Base-by-base conservation (phyloP, 2,888 invertebrate species). In the Eupeodes latifasciatus region DNA sequence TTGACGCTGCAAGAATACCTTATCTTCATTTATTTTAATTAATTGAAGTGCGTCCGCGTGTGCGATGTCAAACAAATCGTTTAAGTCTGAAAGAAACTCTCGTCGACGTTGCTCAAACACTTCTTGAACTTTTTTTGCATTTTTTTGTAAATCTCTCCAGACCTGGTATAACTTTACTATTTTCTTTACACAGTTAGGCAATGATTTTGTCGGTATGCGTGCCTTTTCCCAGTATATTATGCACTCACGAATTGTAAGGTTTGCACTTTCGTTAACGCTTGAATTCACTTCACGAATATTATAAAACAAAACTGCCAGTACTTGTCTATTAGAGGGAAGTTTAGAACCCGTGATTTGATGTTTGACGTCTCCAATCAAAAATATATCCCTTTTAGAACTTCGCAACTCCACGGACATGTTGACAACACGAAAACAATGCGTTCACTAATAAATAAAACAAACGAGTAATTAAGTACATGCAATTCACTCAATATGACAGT, bases 181-280 rank as follows among this genome's bases (percentile, higher is more conserved):
- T 64, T 66, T 75, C 36, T 75, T 75, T 14, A 74, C 49, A 12
- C 61, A 61, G 36, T 74, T 61, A 49, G 27, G 61, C 10, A 74
- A 44, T 11, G 74, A 16, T 27, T 53, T 64, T 2, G 64, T 64
- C 14, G 53, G 75, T 7, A 75, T 75, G n/a, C 64, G n/a, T 12
- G 44, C 64, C 19, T 76, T 76, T 64, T 76, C 55, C 55, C 64
- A 64, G 47, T 53, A 64, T n/a, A 75, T 74, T 27, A 49, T 51
- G 11, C 59, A 74, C 57, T 74, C 61, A 1, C 74, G 27, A 14
- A 61, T 51, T 16, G n/a, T 53, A 6, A 75, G 53, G 55, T 75
- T 75, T 11, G 64, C 64, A 11, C 64, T 74, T 59, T 74, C 72
- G 27, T 49, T 74, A 4, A 74, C 61, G 59, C 19, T 72, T 47